A percentile compares a stretch with the other conserved stretches of the same genome.
Evolutionary conservation across 2,888 invertebrate genomes (phyloP).

Genomic region (Rhaphigaster nebulosa): DNA sequence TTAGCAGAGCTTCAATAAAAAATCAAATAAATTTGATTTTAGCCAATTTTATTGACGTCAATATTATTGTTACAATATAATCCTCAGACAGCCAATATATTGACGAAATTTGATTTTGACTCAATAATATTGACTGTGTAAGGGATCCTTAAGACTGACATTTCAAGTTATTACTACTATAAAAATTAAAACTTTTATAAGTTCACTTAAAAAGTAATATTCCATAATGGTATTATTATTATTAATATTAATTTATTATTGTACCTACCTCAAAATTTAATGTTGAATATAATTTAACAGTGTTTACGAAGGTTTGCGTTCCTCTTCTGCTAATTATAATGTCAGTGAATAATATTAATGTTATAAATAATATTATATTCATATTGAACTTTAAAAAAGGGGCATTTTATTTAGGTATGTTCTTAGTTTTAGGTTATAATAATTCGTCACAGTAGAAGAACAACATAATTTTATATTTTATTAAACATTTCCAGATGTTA

Average conservation of each 20-base stretch:
- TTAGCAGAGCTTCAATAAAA: too few species aligned
- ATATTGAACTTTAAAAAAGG: neutral
- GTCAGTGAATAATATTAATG: conserved; percentile 26
- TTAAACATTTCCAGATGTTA: neutral
- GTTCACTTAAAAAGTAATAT: too few species aligned
- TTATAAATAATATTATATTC: conserved; percentile 4
- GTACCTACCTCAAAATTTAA: conserved; percentile 52
- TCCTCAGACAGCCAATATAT: too few species aligned
- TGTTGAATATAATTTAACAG: conserved; percentile 50
- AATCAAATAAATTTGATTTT: too few species aligned
- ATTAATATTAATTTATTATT: neutral
- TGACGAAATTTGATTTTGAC: too few species aligned
- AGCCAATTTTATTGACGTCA: too few species aligned
- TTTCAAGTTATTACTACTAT: too few species aligned
- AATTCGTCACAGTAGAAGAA: neutral
- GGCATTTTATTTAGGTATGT: neutral
- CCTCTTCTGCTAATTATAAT: conserved; percentile 5
- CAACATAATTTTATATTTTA: conserved; percentile 4
- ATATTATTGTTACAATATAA: too few species aligned
- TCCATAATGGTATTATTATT: neutral
- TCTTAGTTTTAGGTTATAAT: neutral
- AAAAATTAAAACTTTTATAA: too few species aligned
- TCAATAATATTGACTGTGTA: too few species aligned
- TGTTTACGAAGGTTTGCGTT: neutral
- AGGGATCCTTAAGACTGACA: too few species aligned